Evolutionary conservation across 2,888 invertebrate species (phyloP).

Genomic region (Cryptocheilus praepositus): DNA sequence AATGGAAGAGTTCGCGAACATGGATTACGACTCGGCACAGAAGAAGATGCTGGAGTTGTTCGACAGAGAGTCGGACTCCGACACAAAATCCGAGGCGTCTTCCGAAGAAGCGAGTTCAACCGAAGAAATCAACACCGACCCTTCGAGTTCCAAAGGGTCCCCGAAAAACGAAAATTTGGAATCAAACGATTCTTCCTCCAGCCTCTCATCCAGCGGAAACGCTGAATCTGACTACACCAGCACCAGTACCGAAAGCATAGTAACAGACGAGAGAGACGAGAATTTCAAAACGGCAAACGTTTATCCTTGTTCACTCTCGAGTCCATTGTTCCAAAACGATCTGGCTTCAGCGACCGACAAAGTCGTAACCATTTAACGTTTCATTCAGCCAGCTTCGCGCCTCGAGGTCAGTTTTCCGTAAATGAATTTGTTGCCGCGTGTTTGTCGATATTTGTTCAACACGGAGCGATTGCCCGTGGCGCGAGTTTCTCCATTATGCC

Average conservation of each 20-base stretch:
- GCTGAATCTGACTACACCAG: not conserved
- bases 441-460: too few relatives aligned
- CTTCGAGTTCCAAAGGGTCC: not conserved
- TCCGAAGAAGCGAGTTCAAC: not conserved
- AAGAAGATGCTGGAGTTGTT: constrained; percentile 10
- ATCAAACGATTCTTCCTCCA: not conserved
- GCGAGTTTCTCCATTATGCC: too few relatives aligned
- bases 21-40: constrained; percentile 4
- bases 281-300: constrained; percentile 3
- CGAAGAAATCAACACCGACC: not conserved
- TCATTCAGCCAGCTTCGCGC: too few relatives aligned
- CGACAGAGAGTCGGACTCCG: not conserved
- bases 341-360: too few relatives aligned
- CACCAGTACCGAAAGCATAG: not conserved
- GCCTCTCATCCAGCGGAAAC: not conserved
- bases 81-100: not conserved
- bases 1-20: constrained; percentile 11
- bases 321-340: too few relatives aligned
- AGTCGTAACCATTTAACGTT: too few relatives aligned
- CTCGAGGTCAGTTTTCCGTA: too few relatives aligned
- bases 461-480: too few relatives aligned
- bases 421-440: too few relatives aligned
- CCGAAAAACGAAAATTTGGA: not conserved
- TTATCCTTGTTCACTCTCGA: too few relatives aligned
- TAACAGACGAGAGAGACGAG: not conserved